A percentile compares a stretch with the other conserved stretches of the same genome.
These are phyloP conservation scores for Limnodromus scolopaceus DNA, from an alignment of 2,797 vertebrate species.

Conservation along the genomic window DNA sequence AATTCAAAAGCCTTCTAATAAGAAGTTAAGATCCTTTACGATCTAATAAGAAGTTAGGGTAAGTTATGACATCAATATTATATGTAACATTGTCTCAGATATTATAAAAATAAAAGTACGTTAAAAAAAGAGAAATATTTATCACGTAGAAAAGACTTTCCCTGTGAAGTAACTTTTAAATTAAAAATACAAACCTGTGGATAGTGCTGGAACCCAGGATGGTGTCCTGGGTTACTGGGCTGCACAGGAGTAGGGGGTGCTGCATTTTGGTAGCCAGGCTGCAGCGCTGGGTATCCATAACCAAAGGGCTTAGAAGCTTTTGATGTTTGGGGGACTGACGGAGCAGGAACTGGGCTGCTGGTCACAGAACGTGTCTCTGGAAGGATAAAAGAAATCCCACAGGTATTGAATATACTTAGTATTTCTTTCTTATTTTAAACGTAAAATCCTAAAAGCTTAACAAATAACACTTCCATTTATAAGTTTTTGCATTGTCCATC, in stretches of 20 bases:
- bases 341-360: constrained; percentile 74
- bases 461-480: background rate
- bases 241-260: constrained; percentile 58
- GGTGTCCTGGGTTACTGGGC: constrained; percentile 64
- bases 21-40: background rate
- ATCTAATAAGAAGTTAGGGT: background rate
- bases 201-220: constrained; percentile 77
- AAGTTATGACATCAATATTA: background rate
- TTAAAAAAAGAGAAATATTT: background rate
- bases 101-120: background rate
- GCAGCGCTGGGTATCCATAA: constrained; percentile 88
- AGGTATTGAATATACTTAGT: background rate
- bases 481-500: background rate
- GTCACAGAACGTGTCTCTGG: constrained; percentile 83
- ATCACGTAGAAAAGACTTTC: background rate
- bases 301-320: constrained; percentile 85
- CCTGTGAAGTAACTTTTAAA: background rate
- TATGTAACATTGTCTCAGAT: background rate
- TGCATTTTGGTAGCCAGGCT: constrained; percentile 86
- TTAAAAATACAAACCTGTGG: constrained; percentile 68
- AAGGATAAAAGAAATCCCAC: background rate
- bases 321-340: constrained; percentile 75
- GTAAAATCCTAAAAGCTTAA: background rate
- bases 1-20: background rate
- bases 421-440: background rate